These are phyloP conservation scores for Hesperophylax magnus DNA, from an alignment of 1,140 invertebrate species.

Conservation along the genomic window DNA sequence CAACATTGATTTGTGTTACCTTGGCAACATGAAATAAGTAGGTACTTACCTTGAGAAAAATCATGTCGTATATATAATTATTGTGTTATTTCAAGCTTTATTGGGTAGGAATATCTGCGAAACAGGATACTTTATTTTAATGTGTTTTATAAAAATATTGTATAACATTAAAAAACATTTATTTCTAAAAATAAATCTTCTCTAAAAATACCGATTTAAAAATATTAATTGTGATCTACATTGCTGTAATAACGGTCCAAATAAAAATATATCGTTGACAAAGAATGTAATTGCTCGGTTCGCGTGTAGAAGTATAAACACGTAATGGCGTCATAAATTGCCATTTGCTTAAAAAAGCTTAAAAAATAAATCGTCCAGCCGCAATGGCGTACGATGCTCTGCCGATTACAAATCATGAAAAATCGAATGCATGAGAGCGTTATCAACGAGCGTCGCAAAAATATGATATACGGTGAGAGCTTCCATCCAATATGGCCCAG, in stretches of 20 bases:
- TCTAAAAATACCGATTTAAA: neutral
- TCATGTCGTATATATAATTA: no score
- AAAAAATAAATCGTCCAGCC: conserved; percentile 11
- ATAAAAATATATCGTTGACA: conserved; percentile 11
- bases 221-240: neutral
- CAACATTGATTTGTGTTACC: no score
- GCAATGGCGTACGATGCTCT: neutral
- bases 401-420: conserved; percentile 47
- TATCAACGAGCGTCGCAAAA: conserved; percentile 49
- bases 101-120: no score
- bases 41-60: no score
- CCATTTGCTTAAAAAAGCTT: conserved; percentile 11
- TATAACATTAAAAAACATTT: no score
- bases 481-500: neutral
- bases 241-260: neutral
- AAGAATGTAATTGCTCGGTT: conserved; percentile 18
- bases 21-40: no score
- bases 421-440: conserved; percentile 40
- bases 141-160: no score
- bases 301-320: conserved; percentile 22
- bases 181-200: no score
- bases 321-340: conserved; percentile 28
- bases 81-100: no score
- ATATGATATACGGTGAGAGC: conserved; percentile 40
- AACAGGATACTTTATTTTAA: no score